Conservation (phyloP, 2,113 vertebrate genomes). For the Stegostoma tigrinum region DNA sequence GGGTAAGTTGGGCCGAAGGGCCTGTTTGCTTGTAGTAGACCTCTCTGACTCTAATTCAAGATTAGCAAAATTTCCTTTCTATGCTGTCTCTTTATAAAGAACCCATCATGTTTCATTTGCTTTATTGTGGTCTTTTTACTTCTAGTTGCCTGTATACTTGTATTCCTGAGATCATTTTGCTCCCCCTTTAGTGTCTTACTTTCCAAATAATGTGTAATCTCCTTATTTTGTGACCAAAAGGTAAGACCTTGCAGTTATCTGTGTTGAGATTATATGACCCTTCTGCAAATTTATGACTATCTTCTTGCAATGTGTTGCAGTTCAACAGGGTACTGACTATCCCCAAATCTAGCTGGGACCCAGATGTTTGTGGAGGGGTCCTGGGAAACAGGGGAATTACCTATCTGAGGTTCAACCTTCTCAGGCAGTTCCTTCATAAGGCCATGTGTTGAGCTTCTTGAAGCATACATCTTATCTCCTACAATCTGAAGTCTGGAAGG, state of each 20-base stretch:
- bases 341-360: too few species aligned
- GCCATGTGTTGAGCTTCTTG: too few species aligned
- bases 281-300: too few species aligned
- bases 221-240: not conserved
- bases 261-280: too few species aligned
- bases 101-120: not conserved
- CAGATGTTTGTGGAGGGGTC: too few species aligned
- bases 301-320: not conserved
- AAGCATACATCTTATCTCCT: too few species aligned
- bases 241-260: not conserved
- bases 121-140: not conserved
- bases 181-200: not conserved
- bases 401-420: too few species aligned
- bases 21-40: too few species aligned
- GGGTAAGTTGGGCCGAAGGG: too few species aligned
- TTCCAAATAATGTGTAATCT: not conserved
- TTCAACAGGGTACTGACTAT: not conserved
- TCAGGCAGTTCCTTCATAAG: too few species aligned
- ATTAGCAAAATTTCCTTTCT: not conserved
- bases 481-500: too few species aligned
- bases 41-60: not conserved
- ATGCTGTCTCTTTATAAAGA: not conserved
- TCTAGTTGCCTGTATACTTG: not conserved
- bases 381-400: too few species aligned
- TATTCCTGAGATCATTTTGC: not conserved